Conservation (phyloP, 2,888 invertebrate genomes). For the Drosophila subquinaria region DNA sequence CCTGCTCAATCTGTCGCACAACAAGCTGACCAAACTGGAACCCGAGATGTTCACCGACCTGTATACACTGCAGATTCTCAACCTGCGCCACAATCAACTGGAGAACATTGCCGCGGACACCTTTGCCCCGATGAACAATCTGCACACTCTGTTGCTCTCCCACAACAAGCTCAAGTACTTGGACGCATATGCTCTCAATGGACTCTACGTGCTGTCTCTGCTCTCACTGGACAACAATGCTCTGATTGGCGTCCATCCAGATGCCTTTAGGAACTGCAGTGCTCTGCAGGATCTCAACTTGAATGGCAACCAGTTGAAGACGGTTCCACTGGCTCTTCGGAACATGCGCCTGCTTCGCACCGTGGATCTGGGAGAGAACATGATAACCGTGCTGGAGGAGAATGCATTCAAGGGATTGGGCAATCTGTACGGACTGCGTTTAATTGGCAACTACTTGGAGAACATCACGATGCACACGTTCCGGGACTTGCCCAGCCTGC, state of each 20-base stretch:
- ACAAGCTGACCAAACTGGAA: slow-evolving; percentile 92
- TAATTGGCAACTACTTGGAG: slow-evolving; percentile 95
- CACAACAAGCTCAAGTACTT: slow-evolving; percentile 94
- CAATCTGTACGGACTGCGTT: slow-evolving; percentile 93
- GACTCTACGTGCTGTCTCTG: slow-evolving; percentile 93
- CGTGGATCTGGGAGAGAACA: slow-evolving; percentile 96
- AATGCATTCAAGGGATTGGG: slow-evolving; percentile 93
- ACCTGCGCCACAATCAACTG: slow-evolving; percentile 93
- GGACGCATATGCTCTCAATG: slow-evolving; percentile 94
- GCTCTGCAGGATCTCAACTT: slow-evolving; percentile 95
- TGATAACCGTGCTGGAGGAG: slow-evolving; percentile 92
- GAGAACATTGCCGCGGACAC: slow-evolving; percentile 94
- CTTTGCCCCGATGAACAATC: slow-evolving; percentile 95
- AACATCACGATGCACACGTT: slow-evolving; percentile 93
- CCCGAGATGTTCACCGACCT: slow-evolving; percentile 94
- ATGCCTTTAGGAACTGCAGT: slow-evolving; percentile 96
- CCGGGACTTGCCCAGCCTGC: slow-evolving; percentile 91
- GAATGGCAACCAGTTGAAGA: slow-evolving; percentile 93
- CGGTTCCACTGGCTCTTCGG: slow-evolving; percentile 92
- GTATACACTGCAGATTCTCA: slow-evolving; percentile 93
- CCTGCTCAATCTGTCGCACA: slow-evolving; percentile 93
- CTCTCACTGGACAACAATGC: slow-evolving; percentile 94
- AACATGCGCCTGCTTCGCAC: slow-evolving; percentile 94
- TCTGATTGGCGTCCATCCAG: slow-evolving; percentile 93
- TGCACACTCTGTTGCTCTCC: slow-evolving; percentile 94